phyloP scores from a whole-genome alignment of 2,113 vertebrate genomes.

The Oncorhynchus tshawytscha region DNA sequence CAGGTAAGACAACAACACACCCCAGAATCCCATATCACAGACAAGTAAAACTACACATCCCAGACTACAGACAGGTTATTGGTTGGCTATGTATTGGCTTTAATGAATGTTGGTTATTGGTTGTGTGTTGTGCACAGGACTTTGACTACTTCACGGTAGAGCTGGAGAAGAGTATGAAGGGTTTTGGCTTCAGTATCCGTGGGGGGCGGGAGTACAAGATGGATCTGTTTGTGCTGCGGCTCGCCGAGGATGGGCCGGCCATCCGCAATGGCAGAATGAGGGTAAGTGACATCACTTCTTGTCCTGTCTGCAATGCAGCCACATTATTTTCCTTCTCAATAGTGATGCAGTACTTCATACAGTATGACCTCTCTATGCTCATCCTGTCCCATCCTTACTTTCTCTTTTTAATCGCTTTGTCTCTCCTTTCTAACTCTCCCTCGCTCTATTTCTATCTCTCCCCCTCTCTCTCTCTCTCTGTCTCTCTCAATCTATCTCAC shows the following conservation, averaged over 20 bases:
- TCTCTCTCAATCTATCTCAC: neutral
- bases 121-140: constrained; percentile 73
- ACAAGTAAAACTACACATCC: too few species aligned
- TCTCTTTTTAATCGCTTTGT: neutral
- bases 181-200: constrained; percentile 97
- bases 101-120: neutral
- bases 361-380: too few species aligned
- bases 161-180: constrained; percentile 95
- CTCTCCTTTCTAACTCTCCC: neutral
- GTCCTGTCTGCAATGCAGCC: too few species aligned
- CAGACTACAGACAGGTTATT: neutral
- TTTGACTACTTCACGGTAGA: constrained; percentile 99
- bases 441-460: constrained; percentile 12
- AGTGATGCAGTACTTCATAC: too few species aligned
- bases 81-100: neutral
- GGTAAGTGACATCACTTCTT: constrained; percentile 71
- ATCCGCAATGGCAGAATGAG: constrained; percentile 97
- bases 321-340: too few species aligned
- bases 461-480: neutral
- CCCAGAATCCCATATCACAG: too few species aligned
- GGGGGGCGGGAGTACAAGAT: constrained; percentile 98
- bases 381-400: too few species aligned
- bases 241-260: constrained; percentile 97
- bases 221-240: constrained; percentile 93
- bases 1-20: too few species aligned